Percentiles rank a stretch among this genome's conserved stretches.
phyloP scores from a whole-genome alignment of 2,888 invertebrate species.

The Caenorhabditis sp. region DNA sequence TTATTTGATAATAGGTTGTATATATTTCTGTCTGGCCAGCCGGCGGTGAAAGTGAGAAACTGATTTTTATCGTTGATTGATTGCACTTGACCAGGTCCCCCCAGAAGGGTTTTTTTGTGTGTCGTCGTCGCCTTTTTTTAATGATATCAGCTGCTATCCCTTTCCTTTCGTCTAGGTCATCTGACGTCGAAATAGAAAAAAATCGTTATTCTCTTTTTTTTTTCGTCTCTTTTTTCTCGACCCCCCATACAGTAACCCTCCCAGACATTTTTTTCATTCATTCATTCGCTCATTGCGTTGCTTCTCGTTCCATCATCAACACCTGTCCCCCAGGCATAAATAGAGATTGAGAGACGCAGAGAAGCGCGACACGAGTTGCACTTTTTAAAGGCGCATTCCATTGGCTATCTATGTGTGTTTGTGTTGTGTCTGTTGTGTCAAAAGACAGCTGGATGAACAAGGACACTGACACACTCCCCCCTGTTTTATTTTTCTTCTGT shows the following conservation, averaged over 20 bases:
- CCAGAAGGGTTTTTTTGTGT: no score
- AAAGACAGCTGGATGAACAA: neutral
- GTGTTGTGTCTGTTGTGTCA: neutral
- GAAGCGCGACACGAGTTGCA: neutral
- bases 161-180: conserved; percentile 12
- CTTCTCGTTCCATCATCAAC: neutral
- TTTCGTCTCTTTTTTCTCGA: conserved; percentile 3
- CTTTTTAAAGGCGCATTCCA: neutral
- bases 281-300: neutral
- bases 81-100: no score
- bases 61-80: no score
- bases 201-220: conserved; percentile 4
- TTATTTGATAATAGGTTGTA: no score
- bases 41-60: no score
- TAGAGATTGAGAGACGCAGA: neutral
- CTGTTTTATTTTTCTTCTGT: no score
- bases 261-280: conserved; percentile 15
- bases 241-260: conserved; percentile 8
- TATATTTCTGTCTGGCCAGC: no score
- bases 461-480: neutral
- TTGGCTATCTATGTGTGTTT: neutral
- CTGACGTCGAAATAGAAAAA: conserved; percentile 5
- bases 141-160: conserved; percentile 7
- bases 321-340: neutral
- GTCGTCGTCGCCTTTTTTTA: no score